Base-by-base conservation (phyloP, 1,140 invertebrate genomes). In the Drosophila aff. region DNA sequence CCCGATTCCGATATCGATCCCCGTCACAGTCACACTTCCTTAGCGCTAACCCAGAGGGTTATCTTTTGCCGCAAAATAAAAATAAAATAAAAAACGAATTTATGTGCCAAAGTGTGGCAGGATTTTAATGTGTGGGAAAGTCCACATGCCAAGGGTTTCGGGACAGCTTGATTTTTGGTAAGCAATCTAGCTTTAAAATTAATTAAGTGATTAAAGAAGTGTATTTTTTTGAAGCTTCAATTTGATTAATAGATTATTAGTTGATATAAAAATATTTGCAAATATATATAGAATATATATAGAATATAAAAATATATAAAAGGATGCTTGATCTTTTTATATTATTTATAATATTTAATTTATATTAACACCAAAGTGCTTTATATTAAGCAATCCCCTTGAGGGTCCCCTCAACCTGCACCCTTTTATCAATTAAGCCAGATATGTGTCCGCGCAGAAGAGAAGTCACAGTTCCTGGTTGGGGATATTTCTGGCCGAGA, bases 1-100 rank as follows among this genome's bases (percentile, higher is more conserved):
- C 7, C 40, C 40, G 28, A 31, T 31, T 43, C 4, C 13, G 38
- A 11, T 49, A 21, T 4, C 50, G 2, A 53, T 53, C 2, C 5
- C n/a, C n/a, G 71, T 75, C 59, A 75, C 69, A 64, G 69, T 75
- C 71, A 73, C 71, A 73, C 53, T 61, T 73, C 46, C 18, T 73
- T 60, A 68, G 2, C 18, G 23, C 13, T 41, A 72, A 72, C 52
- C 40, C 36, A 31, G 26, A 7, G 21, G 15, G 36, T 16, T 40
- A 26, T 57, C 36, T 9, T 40, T 5, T 10, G 28, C 13, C 26
- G 13, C 7, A 36, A 55, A 65, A 49, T 10, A 23, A 64, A 26
- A 36, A 11, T 16, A 4, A 31, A 36, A 58, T 63, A 49, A 65
- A 62, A 65, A 62, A 33, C 55, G 18, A 53, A 47, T 47, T 47